These are phyloP conservation scores for Eptatretus atami DNA, from an alignment of 2,797 vertebrate genomes.

Conservation along the genomic window DNA sequence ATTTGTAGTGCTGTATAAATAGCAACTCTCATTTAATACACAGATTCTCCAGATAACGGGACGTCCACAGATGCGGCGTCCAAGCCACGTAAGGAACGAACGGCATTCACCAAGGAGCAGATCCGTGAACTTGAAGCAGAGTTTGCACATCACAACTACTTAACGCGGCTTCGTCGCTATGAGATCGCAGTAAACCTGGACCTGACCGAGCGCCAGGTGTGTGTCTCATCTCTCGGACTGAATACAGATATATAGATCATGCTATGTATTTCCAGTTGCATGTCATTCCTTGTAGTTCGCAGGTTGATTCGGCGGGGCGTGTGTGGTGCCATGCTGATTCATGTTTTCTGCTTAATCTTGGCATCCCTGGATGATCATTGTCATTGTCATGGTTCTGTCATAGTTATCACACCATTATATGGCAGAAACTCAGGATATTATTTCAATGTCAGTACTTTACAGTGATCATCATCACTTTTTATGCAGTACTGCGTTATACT, in stretches of 20 bases:
- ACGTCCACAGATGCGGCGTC: constrained; percentile 84
- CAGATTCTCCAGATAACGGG: constrained; percentile 89
- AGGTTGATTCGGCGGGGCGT: too few species aligned
- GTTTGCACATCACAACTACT: constrained; percentile 97
- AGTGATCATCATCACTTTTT: too few species aligned
- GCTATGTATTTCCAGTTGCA: too few species aligned
- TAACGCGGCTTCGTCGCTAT: constrained; percentile 80
- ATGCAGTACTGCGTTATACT: too few species aligned
- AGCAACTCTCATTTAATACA: constrained; percentile 13
- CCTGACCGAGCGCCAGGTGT: constrained; percentile 96
- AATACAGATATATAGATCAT: not conserved
- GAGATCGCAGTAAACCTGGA: constrained; percentile 97
- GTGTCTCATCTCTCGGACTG: constrained; percentile 6
- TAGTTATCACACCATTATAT: too few species aligned
- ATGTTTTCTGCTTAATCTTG: too few species aligned
- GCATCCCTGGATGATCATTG: too few species aligned
- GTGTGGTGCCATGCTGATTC: too few species aligned
- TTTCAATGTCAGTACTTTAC: too few species aligned
- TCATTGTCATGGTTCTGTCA: too few species aligned
- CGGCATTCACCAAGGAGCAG: constrained; percentile 96
- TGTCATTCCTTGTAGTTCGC: too few species aligned
- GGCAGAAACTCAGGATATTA: too few species aligned
- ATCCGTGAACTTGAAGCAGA: constrained; percentile 94
- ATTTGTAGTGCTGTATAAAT: constrained; percentile 11
- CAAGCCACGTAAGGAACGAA: constrained; percentile 93